phyloP scores from a whole-genome alignment of 1,140 invertebrate species.

The Tachypleus tridentatus region DNA sequence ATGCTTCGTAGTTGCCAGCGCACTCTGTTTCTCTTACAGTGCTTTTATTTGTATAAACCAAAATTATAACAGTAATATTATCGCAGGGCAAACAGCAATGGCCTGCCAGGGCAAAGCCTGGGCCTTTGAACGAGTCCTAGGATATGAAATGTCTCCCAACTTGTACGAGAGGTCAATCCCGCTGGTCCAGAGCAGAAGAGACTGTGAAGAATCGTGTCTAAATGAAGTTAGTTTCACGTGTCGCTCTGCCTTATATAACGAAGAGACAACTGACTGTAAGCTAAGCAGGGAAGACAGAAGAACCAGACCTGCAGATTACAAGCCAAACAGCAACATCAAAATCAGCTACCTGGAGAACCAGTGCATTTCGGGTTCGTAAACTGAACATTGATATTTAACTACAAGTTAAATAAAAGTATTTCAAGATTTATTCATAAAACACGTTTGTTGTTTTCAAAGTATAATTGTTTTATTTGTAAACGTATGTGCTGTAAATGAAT shows the following conservation, averaged over 20 bases:
- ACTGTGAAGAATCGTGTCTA: conserved; percentile 38
- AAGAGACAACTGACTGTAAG: conserved; percentile 34
- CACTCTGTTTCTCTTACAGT: not conserved
- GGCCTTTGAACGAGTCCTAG: conserved; percentile 39
- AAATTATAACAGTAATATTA: not conserved
- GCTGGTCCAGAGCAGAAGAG: conserved; percentile 34
- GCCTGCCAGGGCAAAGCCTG: conserved; percentile 36
- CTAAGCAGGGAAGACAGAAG: conserved; percentile 36
- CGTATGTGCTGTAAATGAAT: no score
- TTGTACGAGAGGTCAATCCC: conserved; percentile 31
- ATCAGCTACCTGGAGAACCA: conserved; percentile 42
- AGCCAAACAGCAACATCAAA: conserved; percentile 29
- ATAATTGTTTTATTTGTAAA: no score
- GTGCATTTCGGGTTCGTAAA: conserved; percentile 28
- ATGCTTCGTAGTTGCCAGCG: not conserved
- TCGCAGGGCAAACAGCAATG: conserved; percentile 7
- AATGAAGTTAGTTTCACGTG: conserved; percentile 33
- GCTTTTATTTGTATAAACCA: not conserved
- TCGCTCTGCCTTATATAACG: conserved; percentile 39
- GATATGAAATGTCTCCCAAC: conserved; percentile 33
- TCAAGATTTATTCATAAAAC: no score
- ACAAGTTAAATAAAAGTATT: no score
- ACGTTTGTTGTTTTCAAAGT: no score
- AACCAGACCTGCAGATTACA: conserved; percentile 32
- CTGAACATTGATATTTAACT: not conserved